These are phyloP conservation scores for Heteropelma amictum DNA, from an alignment of 2,888 invertebrate genomes.

Conservation along the genomic window DNA sequence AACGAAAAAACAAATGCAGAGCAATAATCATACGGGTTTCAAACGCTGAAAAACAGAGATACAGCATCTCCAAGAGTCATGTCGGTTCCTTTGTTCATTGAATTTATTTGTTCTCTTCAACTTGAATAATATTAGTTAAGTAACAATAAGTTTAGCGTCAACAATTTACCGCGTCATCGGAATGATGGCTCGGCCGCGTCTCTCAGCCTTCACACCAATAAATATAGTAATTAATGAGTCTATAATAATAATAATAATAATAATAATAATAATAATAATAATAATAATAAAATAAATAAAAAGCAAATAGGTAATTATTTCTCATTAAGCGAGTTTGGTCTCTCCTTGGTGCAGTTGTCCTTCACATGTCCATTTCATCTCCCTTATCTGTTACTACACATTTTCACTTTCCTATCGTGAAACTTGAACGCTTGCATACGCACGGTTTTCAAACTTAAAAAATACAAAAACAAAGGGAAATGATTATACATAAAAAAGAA, in stretches of 20 bases:
- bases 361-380: slow-evolving; percentile 60
- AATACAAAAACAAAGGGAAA: slow-evolving; percentile 9
- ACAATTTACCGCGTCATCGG: slow-evolving; percentile 59
- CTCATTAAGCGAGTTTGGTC: slow-evolving; percentile 74
- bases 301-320: slow-evolving; percentile 65
- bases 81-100: slow-evolving; percentile 52
- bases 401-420: slow-evolving; percentile 7
- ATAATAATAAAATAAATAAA: slow-evolving; percentile 68
- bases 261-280: slow-evolving; percentile 66
- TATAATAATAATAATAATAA: slow-evolving; percentile 56
- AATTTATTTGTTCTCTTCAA: slow-evolving; percentile 56
- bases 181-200: slow-evolving; percentile 61
- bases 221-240: slow-evolving; percentile 65
- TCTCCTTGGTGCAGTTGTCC: slow-evolving; percentile 75
- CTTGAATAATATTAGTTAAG: slow-evolving; percentile 63
- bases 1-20: slow-evolving; percentile 23
- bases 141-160: slow-evolving; percentile 64
- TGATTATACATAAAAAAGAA: slow-evolving; percentile 13
- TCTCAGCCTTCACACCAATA: slow-evolving; percentile 69
- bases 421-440: slow-evolving; percentile 43
- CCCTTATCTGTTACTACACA: slow-evolving; percentile 13
- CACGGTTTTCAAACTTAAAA: slow-evolving; percentile 33
- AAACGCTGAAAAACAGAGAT: slow-evolving; percentile 31
- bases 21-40: slow-evolving; percentile 39
- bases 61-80: slow-evolving; percentile 20